Conservation (phyloP, 2,888 invertebrate species). For the Pemphredon lugubris region DNA sequence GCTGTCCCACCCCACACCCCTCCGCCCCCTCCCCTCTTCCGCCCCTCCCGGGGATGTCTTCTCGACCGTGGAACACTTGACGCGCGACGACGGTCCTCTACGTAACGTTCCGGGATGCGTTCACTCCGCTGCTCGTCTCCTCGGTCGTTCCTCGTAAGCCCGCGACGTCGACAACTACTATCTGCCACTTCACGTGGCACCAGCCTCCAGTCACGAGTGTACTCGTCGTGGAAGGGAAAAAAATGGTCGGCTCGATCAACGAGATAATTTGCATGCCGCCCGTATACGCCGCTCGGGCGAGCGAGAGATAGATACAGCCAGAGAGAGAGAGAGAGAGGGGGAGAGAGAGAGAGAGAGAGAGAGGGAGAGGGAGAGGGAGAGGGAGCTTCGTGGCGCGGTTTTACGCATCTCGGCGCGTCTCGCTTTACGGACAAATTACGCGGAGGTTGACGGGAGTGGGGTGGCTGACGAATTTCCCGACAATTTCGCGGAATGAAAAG, state of each 20-base stretch:
- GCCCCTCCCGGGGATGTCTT: constrained; percentile 40
- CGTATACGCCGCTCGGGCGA: constrained; percentile 24
- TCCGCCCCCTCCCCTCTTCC: constrained; percentile 33
- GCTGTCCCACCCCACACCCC: too few relatives aligned
- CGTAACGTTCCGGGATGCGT: constrained; percentile 56
- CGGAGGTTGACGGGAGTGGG: background rate
- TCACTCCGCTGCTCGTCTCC: constrained; percentile 47
- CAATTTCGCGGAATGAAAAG: constrained; percentile 28
- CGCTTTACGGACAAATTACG: constrained; percentile 26
- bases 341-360: too few relatives aligned
- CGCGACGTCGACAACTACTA: constrained; percentile 57
- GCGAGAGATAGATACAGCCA: too few relatives aligned
- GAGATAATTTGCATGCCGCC: constrained; percentile 58
- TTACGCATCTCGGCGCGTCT: constrained; percentile 7
- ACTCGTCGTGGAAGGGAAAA: constrained; percentile 30
- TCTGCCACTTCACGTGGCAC: constrained; percentile 66
- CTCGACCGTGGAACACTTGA: constrained; percentile 61
- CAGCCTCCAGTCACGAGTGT: constrained; percentile 60
- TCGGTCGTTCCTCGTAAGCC: constrained; percentile 51
- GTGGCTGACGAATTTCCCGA: constrained; percentile 28
- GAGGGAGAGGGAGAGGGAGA: too few relatives aligned
- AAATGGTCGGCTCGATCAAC: constrained; percentile 54
- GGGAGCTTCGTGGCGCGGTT: constrained; percentile 11
- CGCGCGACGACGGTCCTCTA: constrained; percentile 59
- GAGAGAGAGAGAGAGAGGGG: too few relatives aligned